Base-by-base conservation (phyloP, 2,797 vertebrate species). In the Oceanodroma leucorhoa region DNA sequence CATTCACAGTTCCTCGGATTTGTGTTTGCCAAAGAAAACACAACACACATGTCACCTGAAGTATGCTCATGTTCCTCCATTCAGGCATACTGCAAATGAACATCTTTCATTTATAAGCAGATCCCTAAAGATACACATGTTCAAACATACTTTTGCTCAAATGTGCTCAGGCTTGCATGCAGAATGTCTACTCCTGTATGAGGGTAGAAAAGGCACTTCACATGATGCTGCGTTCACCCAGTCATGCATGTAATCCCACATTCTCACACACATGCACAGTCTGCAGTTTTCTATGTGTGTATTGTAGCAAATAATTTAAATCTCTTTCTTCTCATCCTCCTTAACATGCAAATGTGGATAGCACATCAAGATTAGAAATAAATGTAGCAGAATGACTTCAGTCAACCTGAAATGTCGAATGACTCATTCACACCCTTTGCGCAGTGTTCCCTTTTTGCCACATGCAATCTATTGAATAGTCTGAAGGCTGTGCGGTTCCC, bases 401-500 rank as follows among this genome's bases (percentile, higher is more conserved):
- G 97, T 97, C 97, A 97, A 97, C 96, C 97, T 94, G 96, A 98
- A 97, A 98, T 97, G 95, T 86, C 90, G 9, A 87, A 84, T 98
- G 98, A 98, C 96, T 98, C 97, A 98, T 97, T 97, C 94, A 60
- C 82, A 96, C 55, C 91, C 97, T 97, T 93, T 95, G 95, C 91
- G 13, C 69, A 72, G 91, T 57, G 90, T 87, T 98, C 91, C 90
- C 88, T 80, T 87, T 94, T 95, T 96, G 93, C 91, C 94, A 94
- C 90, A 95, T 91, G 80, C 55, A 83, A 90, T 94, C 94, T 92
- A 90, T 76, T 83, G 95, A 96, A 50, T 38, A 81, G 75, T 71
- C 73, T 91, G 72, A 79, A 93, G 76, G 83, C 73, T 83, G 72
- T 67, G 67, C 32, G 19, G 80, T 75, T 95, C 90, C 87, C 77